Percentiles rank a stretch among this genome's conserved stretches.
Conservation (phyloP, 2,797 vertebrate genomes). For the Tragelaphus eurycerus region DNA sequence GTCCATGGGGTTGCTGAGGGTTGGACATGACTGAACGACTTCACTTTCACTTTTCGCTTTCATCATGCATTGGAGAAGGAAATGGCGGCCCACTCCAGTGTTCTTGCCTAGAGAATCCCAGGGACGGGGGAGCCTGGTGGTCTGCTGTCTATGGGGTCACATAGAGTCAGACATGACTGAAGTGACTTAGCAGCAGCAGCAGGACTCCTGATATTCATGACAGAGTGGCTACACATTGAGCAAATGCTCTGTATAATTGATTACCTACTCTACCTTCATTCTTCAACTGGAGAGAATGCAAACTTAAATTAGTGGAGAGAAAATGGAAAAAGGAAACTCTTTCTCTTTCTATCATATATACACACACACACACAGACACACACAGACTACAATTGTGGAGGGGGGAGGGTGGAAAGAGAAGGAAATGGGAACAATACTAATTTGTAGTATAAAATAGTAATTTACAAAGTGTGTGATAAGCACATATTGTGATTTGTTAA, state of each 20-base stretch:
- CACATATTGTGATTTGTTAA: background rate
- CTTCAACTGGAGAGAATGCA: background rate
- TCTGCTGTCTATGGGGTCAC: too few relatives aligned
- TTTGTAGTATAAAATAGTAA: background rate
- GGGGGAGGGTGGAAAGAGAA: rapidly evolving
- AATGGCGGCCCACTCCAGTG: too few relatives aligned
- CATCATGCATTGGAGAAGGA: too few relatives aligned
- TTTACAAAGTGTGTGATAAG: background rate
- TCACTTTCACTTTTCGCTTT: too few relatives aligned
- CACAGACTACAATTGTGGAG: too few relatives aligned
- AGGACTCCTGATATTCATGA: background rate
- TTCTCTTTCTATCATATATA: too few relatives aligned
- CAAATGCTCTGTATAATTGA: background rate
- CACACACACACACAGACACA: background rate
- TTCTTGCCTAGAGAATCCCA: too few relatives aligned
- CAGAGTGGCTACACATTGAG: background rate
- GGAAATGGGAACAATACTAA: background rate
- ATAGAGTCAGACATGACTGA: too few relatives aligned
- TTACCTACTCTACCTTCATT: background rate
- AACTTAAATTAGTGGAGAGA: background rate
- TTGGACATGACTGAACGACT: too few relatives aligned
- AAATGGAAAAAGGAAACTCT: background rate
- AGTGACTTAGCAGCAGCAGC: background rate
- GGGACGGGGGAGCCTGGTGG: too few relatives aligned
- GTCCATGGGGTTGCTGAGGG: too few relatives aligned